Evolutionary conservation across 2,113 vertebrate genomes (phyloP).

Genomic region (Xenotilapia caudafasciata): DNA sequence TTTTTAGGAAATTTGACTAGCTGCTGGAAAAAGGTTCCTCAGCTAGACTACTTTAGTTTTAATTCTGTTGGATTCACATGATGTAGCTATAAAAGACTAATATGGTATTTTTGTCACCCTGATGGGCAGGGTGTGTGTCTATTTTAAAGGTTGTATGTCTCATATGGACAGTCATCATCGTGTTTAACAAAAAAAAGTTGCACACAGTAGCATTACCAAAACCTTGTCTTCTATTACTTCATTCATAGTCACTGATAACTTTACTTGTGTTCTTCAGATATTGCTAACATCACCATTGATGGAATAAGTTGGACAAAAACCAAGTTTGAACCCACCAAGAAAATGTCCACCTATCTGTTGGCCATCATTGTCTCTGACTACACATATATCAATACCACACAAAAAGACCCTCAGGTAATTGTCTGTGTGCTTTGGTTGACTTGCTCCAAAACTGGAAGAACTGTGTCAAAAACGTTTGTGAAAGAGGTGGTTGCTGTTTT

Average conservation of each 20-base stretch:
- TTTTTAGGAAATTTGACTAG: background rate
- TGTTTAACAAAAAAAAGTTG: background rate
- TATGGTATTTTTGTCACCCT: background rate
- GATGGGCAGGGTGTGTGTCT: background rate
- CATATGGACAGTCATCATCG: background rate
- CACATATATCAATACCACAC: accelerated
- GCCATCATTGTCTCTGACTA: conserved; percentile 83
- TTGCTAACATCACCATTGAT: background rate
- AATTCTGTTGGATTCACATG: background rate
- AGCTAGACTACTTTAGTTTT: background rate
- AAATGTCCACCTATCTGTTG: conserved; percentile 87
- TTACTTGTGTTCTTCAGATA: conserved; percentile 16
- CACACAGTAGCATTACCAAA: background rate
- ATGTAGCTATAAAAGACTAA: background rate
- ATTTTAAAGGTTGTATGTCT: background rate
- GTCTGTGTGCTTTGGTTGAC: background rate
- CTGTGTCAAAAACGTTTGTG: background rate
- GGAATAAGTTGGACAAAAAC: conserved; percentile 26
- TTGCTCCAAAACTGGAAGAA: background rate
- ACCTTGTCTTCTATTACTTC: background rate
- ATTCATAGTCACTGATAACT: background rate
- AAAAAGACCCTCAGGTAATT: conserved; percentile 49
- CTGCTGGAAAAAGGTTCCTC: background rate
- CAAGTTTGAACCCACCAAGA: conserved; percentile 67
- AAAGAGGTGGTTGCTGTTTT: background rate